Evolutionary conservation across 1,140 invertebrate genomes (phyloP), one percentile per base, ranked within the genome.

Genomic region (Bombus soroeensis): DNA sequence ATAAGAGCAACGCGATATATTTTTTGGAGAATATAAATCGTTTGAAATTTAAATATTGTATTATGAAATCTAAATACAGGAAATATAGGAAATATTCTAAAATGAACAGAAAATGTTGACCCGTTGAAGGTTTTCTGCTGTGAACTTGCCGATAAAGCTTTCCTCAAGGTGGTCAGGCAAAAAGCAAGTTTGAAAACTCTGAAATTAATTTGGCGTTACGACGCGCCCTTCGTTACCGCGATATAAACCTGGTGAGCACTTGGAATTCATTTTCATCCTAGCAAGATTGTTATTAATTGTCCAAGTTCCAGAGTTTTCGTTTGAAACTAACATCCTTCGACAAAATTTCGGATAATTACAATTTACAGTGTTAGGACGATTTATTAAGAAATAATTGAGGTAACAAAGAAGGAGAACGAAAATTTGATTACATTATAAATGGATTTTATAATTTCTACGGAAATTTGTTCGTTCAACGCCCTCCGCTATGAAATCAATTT

Each of bases 181-280:
- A 37, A 59, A 59, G 34, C 25, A 28, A 59, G 34, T 76, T 76
- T 22, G 37, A 41, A 41, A 64, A 41, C 59, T 75, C n/a, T 64
- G 57, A 59, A 25, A 77, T 41, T 77, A 77, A 77, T 64, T 62
- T 41, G 25, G 25, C 75, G 57, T 4, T 22, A 37, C 34, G 57
- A 9, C 2, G 28, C 15, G 9, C 32, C 34, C 53, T 25, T 76
- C 74, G 39, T 76, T 62, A 13, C 5, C 74, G 28, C 37, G 13
- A 41, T 28, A 59, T 22, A 76, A 0, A 47, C 47, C 47, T 18
- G 15, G 0, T 47, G 47, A 47, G 47, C 15, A 18, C 47, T 18
- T 47, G 47, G 32, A 37, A 87, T 84, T 74, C 66, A 88, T 88
- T 84, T 80, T 41, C 70, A 87, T 32, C 18, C n/a, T 10, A 28